phyloP scores from a whole-genome alignment of 2,113 vertebrate genomes.

The Falcunculus frontatus region DNA sequence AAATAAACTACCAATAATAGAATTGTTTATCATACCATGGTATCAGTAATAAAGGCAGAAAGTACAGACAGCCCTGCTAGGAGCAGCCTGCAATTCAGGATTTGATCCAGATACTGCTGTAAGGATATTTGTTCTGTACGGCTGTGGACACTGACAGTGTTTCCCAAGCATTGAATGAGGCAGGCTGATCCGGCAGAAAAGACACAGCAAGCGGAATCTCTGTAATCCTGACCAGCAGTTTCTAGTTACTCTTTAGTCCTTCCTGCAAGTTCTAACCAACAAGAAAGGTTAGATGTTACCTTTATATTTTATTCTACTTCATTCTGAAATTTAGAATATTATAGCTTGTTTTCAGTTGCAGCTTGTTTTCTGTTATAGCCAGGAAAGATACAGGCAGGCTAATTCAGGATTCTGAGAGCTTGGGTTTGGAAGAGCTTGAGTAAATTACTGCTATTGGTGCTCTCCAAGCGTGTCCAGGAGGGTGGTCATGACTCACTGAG shows the following conservation, averaged over 20 bases:
- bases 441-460: not conserved
- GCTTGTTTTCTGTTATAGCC: not conserved
- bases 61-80: not conserved
- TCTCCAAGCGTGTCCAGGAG: not conserved
- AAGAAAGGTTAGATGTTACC: not conserved
- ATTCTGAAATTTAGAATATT: not conserved
- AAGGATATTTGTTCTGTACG: not conserved
- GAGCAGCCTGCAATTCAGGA: not conserved
- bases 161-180: not conserved
- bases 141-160: not conserved
- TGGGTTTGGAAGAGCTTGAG: not conserved
- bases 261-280: not conserved
- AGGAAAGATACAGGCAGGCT: not conserved
- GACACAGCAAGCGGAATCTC: not conserved
- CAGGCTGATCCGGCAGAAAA: slow-evolving; percentile 7
- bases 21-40: not conserved
- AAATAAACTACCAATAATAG: not conserved
- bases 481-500: not conserved
- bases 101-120: not conserved
- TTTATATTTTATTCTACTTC: not conserved
- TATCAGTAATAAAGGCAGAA: not conserved
- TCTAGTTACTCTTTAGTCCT: not conserved
- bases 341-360: not conserved
- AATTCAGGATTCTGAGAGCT: not conserved
- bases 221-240: not conserved